phyloP scores from a whole-genome alignment of 2,797 vertebrate species.

The Dipus sagitta region DNA sequence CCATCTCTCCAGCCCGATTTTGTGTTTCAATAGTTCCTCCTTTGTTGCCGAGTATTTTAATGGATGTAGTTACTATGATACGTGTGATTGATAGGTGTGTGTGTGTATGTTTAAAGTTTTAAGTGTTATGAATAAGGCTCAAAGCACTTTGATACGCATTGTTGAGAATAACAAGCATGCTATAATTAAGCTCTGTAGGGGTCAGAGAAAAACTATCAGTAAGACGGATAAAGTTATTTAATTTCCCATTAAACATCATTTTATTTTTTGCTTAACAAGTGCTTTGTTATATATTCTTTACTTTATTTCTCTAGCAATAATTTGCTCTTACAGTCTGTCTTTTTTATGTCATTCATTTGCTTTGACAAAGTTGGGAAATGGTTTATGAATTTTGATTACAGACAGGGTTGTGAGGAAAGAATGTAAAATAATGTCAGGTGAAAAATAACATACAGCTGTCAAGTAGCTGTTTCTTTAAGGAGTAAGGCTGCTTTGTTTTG shows the following conservation, averaged over 20 bases:
- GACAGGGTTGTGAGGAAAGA: slow-evolving; percentile 52
- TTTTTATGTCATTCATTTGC: slow-evolving; percentile 37
- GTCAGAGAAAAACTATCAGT: slow-evolving; percentile 1
- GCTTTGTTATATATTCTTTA: slow-evolving; percentile 65
- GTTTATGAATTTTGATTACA: slow-evolving; percentile 43
- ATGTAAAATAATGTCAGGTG: slow-evolving; percentile 65
- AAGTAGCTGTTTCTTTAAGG: slow-evolving; percentile 63
- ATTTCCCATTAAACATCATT: neutral
- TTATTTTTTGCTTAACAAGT: slow-evolving; percentile 31
- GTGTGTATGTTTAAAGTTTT: neutral
- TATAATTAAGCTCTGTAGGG: neutral
- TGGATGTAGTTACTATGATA: neutral
- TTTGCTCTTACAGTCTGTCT: slow-evolving; percentile 64
- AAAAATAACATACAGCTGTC: slow-evolving; percentile 68
- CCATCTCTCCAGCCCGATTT: no score
- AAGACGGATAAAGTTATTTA: slow-evolving; percentile 38
- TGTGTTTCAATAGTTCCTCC: no score
- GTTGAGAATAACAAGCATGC: neutral
- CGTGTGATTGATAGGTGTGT: neutral
- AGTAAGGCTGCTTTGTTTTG: slow-evolving; percentile 56
- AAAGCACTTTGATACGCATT: neutral
- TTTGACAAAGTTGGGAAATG: slow-evolving; percentile 60
- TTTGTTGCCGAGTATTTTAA: neutral
- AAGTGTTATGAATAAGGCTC: neutral
- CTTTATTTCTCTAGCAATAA: slow-evolving; percentile 31